Conservation (phyloP, 2,113 vertebrate species). For the Seriola aureovittata region DNA sequence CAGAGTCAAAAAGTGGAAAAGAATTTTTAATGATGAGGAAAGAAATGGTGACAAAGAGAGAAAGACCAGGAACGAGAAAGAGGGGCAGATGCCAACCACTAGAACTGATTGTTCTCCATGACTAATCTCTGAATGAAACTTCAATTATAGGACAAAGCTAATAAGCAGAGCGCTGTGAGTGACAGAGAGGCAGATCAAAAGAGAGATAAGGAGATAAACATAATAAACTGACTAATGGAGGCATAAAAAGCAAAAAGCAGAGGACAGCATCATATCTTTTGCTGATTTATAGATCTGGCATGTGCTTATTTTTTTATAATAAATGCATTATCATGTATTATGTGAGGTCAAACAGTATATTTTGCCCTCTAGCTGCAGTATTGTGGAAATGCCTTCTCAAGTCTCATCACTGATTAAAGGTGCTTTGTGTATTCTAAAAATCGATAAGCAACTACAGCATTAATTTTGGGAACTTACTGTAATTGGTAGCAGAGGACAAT, state of each 20-base stretch:
- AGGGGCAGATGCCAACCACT: conserved; percentile 54
- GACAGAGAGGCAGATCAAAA: conserved; percentile 55
- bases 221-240: conserved; percentile 42
- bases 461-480: conserved; percentile 23
- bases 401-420: conserved; percentile 39
- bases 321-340: conserved; percentile 5
- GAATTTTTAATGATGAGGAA: conserved; percentile 63
- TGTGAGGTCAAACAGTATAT: conserved; percentile 6
- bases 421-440: conserved; percentile 21
- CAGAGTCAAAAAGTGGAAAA: conserved; percentile 49
- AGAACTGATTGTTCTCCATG: conserved; percentile 59
- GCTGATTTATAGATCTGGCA: conserved; percentile 23
- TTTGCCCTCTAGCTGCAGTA: conserved; percentile 10
- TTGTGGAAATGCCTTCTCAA: conserved; percentile 10
- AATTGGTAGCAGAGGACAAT: conserved; percentile 24
- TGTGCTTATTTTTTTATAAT: conserved; percentile 14
- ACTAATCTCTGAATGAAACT: conserved; percentile 73
- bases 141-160: conserved; percentile 69
- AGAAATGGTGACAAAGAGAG: conserved; percentile 40
- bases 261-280: background rate
- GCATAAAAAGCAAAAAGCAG: conserved; percentile 24
- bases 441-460: conserved; percentile 36
- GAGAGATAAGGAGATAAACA: conserved; percentile 50
- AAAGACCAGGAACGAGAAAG: conserved; percentile 35
- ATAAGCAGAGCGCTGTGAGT: conserved; percentile 60